Base-by-base conservation (phyloP, 2,888 invertebrate genomes). In the Hirtodrosophila histrioides region DNA sequence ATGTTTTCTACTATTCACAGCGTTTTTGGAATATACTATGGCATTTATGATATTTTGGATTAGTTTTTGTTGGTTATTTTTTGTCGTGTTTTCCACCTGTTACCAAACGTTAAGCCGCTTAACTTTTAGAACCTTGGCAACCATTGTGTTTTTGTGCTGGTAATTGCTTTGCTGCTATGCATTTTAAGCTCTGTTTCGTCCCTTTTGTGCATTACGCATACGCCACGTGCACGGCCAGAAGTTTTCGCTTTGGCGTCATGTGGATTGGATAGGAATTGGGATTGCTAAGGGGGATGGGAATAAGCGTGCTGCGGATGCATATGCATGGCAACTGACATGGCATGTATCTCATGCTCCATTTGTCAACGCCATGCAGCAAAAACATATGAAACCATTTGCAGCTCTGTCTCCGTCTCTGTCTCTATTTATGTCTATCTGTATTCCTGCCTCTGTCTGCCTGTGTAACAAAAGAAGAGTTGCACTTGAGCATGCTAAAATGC, bases 401-500 rank as follows among this genome's bases (percentile, higher is more conserved):
- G 58, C 50, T 62, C 40, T 17, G 5, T 27, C 3, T 9, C 44
- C 31, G 11, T 43, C 43, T 24, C 31, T 46, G 3, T 45, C 40
- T n/a, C 10, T 23, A 8, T 9, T 3, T 31, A 33, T 39, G 31
- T 11, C 29, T 33, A 24, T 43, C 40, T 33, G 40, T 12, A 17
- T 27, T 11, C 33, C 9, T 50, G 45, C 56, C 8, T 49, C 31
- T 37, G n/a, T 51, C 33, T 56, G 55, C 17, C 10, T 27, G 40
- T 80, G 85, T 70, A 84, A 85, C 84, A 85, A 86, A 86, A 85
- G 85, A 77, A 86, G 83, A 87, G 86, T 69, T 84, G 78, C 82
- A 82, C 86, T 86, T 88, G 80, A 80, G 80, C 78, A 84, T 86
- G 84, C 79, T 86, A 82, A 82, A 88, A 86, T 88, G 88, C 84